Evolutionary conservation across 2,797 vertebrate species (phyloP).

Genomic region (Halcyon badia): DNA sequence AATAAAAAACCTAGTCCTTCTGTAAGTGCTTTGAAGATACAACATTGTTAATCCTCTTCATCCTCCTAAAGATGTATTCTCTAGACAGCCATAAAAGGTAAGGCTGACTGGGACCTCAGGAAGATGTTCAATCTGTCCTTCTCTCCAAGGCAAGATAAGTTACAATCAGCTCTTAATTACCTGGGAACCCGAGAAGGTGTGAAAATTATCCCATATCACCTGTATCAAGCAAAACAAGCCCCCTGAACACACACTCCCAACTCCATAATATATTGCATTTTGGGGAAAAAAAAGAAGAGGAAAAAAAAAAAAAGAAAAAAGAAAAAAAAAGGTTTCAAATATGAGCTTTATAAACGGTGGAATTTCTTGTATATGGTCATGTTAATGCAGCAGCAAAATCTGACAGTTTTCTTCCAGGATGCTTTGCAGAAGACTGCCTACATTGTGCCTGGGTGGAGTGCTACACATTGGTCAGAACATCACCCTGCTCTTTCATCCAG

Average conservation of each 20-base stretch:
- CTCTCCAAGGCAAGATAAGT: background rate
- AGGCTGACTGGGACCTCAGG: background rate
- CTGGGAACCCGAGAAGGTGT: background rate
- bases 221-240: background rate
- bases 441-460: background rate
- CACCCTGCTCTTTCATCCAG: background rate
- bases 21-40: background rate
- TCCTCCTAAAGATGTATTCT: background rate
- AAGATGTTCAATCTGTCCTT: background rate
- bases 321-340: background rate
- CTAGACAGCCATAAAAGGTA: background rate
- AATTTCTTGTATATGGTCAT: background rate
- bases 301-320: background rate
- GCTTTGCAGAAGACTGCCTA: background rate
- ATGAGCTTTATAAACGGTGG: background rate
- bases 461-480: background rate
- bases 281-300: background rate
- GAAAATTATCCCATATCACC: background rate
- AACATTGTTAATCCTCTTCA: background rate
- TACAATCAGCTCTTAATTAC: background rate
- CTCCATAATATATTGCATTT: background rate
- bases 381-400: background rate
- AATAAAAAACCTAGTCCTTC: background rate
- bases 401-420: background rate
- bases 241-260: background rate